Evolutionary conservation across 2,888 invertebrate species (phyloP), one percentile per base, ranked within the genome.

Genomic region (Sarcophaga variegata): DNA sequence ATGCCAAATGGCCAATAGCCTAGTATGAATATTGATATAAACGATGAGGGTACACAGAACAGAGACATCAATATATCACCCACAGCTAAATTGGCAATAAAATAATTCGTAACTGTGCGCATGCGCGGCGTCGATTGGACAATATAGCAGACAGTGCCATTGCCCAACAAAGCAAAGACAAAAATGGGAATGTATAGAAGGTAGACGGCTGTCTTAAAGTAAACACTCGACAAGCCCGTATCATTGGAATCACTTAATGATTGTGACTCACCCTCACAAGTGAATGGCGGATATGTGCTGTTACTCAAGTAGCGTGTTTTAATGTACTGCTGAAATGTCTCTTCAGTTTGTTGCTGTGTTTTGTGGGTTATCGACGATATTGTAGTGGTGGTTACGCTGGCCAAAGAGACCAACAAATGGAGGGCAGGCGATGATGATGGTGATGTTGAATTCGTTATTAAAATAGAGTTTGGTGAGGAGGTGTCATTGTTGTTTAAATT

Each of bases 71-170:
- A 94, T 85, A 98, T 96, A 92, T 98, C 98, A 63, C 98, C 97
- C 62, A 98, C 94, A 0, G 98, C 98, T 88, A 98, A 94, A 93
- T 97, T 97, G 91, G 97, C 96, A 91, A 98, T 97, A 93, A 98
- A 98, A 93, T 96, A 97, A 93, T 98, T 98, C 64, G 98, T 98
- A 4, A 98, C 97, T 0, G 98, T 98, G 90, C 97, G 95, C 98
- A 98, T 98, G 62, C 97, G 95, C 0, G 97, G 96, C 17, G 96
- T 96, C 4, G 96, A 95, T 88, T 96, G 94, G 0, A 98, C 97
- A 37, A 98, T 97, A 92, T 97, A 98, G 92, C 97, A 97, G 27
- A 98, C 97, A 71, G 96, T 94, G 75, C 96, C 96, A 91, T 97
- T 97, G 20, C 97, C 97, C 8, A 96, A 90, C 14, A 97, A 93